These are phyloP conservation scores for Ceyx erithaca DNA, from an alignment of 2,797 vertebrate species.

Conservation along the genomic window DNA sequence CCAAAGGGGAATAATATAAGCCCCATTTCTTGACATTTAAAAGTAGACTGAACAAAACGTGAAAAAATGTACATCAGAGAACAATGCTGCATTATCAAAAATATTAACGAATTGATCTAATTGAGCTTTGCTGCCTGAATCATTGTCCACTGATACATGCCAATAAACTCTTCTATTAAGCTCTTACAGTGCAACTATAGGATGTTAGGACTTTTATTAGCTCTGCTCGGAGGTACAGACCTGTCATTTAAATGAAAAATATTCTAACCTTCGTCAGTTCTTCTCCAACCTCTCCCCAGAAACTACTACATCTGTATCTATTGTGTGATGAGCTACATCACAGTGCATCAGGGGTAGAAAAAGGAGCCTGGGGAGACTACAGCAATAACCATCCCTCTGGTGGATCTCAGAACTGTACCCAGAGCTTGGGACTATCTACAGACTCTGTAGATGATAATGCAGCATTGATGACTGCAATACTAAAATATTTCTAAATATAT, in stretches of 20 bases:
- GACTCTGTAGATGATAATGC: not conserved
- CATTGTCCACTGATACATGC: not conserved
- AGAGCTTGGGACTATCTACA: not conserved
- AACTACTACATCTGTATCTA: not conserved
- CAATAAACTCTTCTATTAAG: not conserved
- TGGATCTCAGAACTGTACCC: not conserved
- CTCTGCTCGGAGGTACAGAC: not conserved
- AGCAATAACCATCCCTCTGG: not conserved
- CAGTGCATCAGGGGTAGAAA: not conserved
- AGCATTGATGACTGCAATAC: not conserved
- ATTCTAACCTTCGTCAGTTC: not conserved
- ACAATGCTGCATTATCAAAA: conserved; percentile 17
- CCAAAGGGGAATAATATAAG: conserved; percentile 25
- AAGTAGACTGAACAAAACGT: conserved; percentile 41
- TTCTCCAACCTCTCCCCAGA: not conserved
- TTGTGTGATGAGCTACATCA: not conserved
- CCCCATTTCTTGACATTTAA: conserved; percentile 42
- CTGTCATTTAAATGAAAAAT: not conserved
- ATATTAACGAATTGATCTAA: not conserved
- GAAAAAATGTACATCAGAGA: conserved; percentile 30
- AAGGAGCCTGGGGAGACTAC: not conserved
- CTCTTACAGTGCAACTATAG: not conserved
- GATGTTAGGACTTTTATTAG: not conserved
- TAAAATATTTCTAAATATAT: not conserved
- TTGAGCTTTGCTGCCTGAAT: not conserved